Conservation (phyloP, 2,797 vertebrate species). For the Selene dorsalis region DNA sequence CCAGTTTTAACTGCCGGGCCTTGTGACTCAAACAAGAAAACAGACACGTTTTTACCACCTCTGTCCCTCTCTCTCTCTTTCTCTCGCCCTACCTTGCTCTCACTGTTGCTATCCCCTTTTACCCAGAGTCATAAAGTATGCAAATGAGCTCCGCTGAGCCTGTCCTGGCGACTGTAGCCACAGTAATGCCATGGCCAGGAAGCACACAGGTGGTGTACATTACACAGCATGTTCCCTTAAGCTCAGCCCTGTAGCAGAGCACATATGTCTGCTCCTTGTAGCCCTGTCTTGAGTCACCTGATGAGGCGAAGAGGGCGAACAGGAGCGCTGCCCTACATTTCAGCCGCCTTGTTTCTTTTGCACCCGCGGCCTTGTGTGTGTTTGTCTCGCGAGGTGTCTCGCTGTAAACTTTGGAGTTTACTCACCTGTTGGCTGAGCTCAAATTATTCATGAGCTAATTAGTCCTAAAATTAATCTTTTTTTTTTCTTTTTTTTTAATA, state of each 20-base stretch:
- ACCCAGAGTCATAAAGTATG: constrained; percentile 81
- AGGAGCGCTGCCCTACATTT: constrained; percentile 53
- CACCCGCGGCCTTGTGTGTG: not conserved
- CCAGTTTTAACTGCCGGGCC: constrained; percentile 12
- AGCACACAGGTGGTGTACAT: constrained; percentile 72
- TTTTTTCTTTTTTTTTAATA: constrained; percentile 34
- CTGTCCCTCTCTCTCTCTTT: not conserved
- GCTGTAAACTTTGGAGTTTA: constrained; percentile 30
- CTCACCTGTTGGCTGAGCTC: constrained; percentile 56
- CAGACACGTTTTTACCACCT: constrained; percentile 1
- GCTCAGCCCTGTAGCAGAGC: constrained; percentile 41
- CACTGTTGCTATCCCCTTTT: constrained; percentile 39
- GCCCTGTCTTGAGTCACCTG: constrained; percentile 49
- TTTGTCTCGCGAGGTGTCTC: constrained; percentile 9
- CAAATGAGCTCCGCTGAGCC: constrained; percentile 77
- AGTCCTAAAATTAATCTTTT: constrained; percentile 39
- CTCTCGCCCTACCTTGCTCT: constrained; percentile 22
- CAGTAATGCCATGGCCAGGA: constrained; percentile 54
- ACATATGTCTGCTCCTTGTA: constrained; percentile 45
- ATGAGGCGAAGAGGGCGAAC: constrained; percentile 33
- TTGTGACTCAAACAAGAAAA: constrained; percentile 19
- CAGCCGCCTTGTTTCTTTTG: constrained; percentile 31
- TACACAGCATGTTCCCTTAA: constrained; percentile 67
- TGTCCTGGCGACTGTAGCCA: constrained; percentile 73
- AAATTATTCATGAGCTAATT: constrained; percentile 64